Evolutionary conservation across 2,113 vertebrate species (phyloP), one percentile per base, ranked within the genome.

Genomic region (Panthera uncia): DNA sequence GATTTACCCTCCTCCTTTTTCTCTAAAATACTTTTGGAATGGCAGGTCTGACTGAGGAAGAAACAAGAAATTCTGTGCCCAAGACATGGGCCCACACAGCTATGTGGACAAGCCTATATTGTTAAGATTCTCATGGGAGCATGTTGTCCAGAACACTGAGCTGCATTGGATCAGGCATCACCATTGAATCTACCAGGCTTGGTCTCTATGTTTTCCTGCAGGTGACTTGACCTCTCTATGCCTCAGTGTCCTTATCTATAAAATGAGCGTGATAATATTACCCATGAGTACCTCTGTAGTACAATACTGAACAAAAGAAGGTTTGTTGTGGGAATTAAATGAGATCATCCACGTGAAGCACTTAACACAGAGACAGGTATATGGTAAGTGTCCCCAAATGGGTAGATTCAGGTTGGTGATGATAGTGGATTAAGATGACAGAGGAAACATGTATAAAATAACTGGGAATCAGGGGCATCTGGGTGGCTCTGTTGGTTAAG

Each of bases 31-130:
- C n/a, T 94, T 94, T 86, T 76, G 27, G 16, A 94, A 91, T 69
- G 31, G 41, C 29, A 63, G 15, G 11, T 84, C 65, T 94, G 50
- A 13, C 71, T 63, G 3, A 12, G 5, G 57, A 90, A 87, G 21
- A 94, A 78, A 48, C 57, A 88, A 94, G 57, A 95, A 68, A 97
- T 71, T 57, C 73, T 73, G 21, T 80, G 55, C 21, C 73, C n/a
- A 41, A 29, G n/a, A 93, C 68, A 38, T 18, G 36, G 41, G 38
- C 38, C 33, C 50, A 41, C 11, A 31, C 3, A 7, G 19, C 87
- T 31, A 4, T 38, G 31, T 33, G 14, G 14, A 84, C 87, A 76
- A 63, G 27, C 16, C 36, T 80, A 3, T 12, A 19, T 10, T 27
- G 10, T 18, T 29, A 55, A 86, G 66, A 78, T 83, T 83, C 36